Percentiles rank a stretch among this genome's conserved stretches.
Evolutionary conservation across 1,140 invertebrate genomes (phyloP).

Genomic region (Oppia nitens): DNA sequence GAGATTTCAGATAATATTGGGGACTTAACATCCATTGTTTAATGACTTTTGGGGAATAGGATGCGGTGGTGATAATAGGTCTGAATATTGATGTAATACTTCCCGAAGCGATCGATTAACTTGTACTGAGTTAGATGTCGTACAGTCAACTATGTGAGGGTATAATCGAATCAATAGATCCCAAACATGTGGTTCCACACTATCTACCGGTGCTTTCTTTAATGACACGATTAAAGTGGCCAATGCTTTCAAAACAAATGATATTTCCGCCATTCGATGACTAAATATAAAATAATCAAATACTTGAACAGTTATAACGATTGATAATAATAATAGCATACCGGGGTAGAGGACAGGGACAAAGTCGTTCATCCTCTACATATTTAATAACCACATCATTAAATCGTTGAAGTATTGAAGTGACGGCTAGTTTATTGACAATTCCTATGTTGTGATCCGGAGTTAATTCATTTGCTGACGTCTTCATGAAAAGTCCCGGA

Average conservation of each 20-base stretch:
- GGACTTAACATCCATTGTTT: background rate
- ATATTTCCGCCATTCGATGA: conserved; percentile 82
- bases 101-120: conserved; percentile 63
- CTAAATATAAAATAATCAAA: conserved; percentile 35
- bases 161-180: conserved; percentile 77
- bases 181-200: conserved; percentile 76
- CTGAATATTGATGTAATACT: conserved; percentile 68
- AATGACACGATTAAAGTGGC: conserved; percentile 76
- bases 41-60: background rate
- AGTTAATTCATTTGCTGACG: conserved; percentile 23
- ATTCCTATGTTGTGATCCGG: conserved; percentile 34
- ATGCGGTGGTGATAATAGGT: conserved; percentile 49
- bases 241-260: conserved; percentile 88
- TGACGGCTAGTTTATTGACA: conserved; percentile 69
- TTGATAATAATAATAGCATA: conserved; percentile 32
- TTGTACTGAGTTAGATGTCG: conserved; percentile 50
- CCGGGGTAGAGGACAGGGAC: conserved; percentile 72
- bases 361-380: conserved; percentile 67
- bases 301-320: conserved; percentile 25
- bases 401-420: conserved; percentile 73
- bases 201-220: conserved; percentile 69
- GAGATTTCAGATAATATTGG: too few species aligned
- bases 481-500: conserved; percentile 19
- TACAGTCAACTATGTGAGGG: conserved; percentile 74
- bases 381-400: conserved; percentile 77